Conservation (phyloP, 2,113 vertebrate genomes). For the Cottus gobio region DNA sequence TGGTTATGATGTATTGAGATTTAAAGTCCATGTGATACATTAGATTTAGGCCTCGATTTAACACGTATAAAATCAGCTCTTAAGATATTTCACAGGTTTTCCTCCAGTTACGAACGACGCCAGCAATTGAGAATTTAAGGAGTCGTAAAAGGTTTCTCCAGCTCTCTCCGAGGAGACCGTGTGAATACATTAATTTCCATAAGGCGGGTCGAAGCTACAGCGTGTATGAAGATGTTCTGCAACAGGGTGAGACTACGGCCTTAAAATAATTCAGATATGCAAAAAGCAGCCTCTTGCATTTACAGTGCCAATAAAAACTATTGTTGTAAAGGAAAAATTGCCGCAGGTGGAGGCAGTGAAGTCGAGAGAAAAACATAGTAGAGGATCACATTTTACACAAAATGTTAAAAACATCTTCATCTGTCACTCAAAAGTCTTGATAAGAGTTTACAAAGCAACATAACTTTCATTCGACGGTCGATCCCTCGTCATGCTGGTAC, state of each 20-base stretch:
- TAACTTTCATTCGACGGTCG: not conserved
- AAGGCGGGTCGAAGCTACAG: constrained; percentile 65
- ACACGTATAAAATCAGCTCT: constrained; percentile 38
- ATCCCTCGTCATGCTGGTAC: not conserved
- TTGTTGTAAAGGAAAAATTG: not conserved
- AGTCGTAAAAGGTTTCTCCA: constrained; percentile 26
- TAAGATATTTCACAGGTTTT: constrained; percentile 13
- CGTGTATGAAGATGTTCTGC: not conserved
- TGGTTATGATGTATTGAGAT: not conserved
- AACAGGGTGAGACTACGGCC: not conserved
- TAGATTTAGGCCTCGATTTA: constrained; percentile 28
- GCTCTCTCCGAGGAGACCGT: constrained; percentile 32
- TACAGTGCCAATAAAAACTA: not conserved
- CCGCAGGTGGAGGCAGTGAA: not conserved
- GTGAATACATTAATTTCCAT: constrained; percentile 64
- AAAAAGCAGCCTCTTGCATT: not conserved
- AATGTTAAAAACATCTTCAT: not conserved
- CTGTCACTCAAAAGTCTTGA: not conserved
- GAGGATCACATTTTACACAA: not conserved
- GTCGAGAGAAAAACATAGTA: not conserved
- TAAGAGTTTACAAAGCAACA: not conserved
- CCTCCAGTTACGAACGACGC: not conserved
- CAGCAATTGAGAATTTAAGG: not conserved
- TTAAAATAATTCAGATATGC: not conserved
- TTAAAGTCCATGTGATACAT: constrained; percentile 18